A percentile compares a stretch with the other conserved stretches of the same genome.
These are phyloP conservation scores for Nomada flava DNA, from an alignment of 2,888 invertebrate genomes.

Conservation along the genomic window DNA sequence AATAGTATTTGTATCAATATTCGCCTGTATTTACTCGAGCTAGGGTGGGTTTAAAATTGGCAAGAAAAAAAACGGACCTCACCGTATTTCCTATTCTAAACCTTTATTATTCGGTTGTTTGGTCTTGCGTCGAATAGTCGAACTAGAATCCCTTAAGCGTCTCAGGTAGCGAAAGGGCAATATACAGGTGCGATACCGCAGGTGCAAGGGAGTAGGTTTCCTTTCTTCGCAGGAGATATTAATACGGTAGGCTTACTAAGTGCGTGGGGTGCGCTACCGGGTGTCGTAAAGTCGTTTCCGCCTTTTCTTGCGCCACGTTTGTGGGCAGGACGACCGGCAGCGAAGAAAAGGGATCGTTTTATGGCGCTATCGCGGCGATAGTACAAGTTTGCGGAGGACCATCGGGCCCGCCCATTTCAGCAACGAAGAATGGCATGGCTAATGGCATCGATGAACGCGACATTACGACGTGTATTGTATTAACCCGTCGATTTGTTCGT, in stretches of 20 bases:
- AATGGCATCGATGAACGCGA: conserved; percentile 58
- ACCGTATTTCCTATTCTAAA: not conserved
- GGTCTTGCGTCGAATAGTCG: conserved; percentile 30
- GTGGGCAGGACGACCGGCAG: conserved; percentile 60
- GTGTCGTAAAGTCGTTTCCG: conserved; percentile 77
- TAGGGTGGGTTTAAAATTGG: not conserved
- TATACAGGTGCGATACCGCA: conserved; percentile 64
- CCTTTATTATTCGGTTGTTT: not conserved
- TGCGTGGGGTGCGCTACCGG: conserved; percentile 74
- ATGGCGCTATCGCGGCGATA: conserved; percentile 57
- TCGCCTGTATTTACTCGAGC: too few relatives aligned
- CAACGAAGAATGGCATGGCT: conserved; percentile 60
- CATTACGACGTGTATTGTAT: conserved; percentile 26
- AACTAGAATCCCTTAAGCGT: conserved; percentile 11
- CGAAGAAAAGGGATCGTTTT: conserved; percentile 63
- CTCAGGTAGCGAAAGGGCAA: conserved; percentile 66
- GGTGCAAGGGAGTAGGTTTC: conserved; percentile 51
- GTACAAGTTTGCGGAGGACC: conserved; percentile 68
- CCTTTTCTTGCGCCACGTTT: conserved; percentile 61
- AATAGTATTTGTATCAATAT: not conserved
- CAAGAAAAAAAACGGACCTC: not conserved
- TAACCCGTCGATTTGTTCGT: not conserved
- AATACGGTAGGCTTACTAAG: conserved; percentile 72
- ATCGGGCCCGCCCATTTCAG: conserved; percentile 59
- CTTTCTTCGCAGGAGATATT: conserved; percentile 61